Evolutionary conservation across 2,797 vertebrate genomes (phyloP).

Genomic region (Enteromius trimaculatus): DNA sequence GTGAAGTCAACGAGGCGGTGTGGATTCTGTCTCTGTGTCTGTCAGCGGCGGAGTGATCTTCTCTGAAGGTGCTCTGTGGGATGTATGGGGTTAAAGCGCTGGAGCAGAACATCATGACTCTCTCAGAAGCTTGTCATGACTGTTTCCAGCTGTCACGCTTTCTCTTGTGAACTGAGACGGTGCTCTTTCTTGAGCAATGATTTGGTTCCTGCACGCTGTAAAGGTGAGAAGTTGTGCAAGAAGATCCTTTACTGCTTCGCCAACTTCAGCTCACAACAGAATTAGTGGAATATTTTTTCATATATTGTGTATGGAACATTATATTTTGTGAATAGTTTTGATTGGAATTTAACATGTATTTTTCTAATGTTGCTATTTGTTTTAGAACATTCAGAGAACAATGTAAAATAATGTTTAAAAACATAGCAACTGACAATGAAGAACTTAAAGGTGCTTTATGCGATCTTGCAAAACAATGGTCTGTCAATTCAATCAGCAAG

Average conservation of each 20-base stretch:
- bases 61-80: not conserved
- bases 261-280: not conserved
- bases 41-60: not conserved
- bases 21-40: not conserved
- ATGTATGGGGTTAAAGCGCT: constrained; percentile 2
- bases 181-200: constrained; percentile 9
- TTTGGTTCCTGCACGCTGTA: not conserved
- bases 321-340: not conserved
- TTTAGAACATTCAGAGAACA: no score
- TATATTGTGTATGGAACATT: not conserved
- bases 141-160: not conserved
- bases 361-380: not conserved
- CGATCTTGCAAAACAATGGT: no score
- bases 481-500: no score
- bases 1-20: not conserved
- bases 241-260: not conserved
- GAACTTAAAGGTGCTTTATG: no score
- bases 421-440: no score
- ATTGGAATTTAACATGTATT: not conserved
- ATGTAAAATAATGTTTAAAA: no score
- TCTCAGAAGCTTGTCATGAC: not conserved
- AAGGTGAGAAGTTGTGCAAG: not conserved
- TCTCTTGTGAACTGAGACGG: constrained; percentile 1
- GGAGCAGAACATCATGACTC: constrained; percentile 17
- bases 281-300: not conserved